Conservation (phyloP, 2,888 invertebrate genomes). For the Rutpela maculata region DNA sequence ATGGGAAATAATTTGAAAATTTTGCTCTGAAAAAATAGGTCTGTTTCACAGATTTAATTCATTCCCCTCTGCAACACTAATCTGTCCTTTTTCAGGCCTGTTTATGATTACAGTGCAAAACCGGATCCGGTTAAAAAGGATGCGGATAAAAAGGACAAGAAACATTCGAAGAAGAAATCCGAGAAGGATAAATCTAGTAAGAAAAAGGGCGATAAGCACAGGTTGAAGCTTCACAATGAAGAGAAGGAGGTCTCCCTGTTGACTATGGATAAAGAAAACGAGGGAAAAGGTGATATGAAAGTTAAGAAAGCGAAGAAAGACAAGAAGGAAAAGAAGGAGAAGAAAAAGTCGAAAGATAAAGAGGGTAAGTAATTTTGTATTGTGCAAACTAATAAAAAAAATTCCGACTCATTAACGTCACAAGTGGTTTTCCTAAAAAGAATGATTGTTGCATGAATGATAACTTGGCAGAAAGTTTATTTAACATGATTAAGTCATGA, state of each 20-base stretch:
- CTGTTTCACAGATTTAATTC: too few species aligned
- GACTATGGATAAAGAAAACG: constrained; percentile 70
- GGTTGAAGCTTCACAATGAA: constrained; percentile 41
- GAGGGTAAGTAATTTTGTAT: constrained; percentile 49
- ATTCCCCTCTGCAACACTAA: not conserved
- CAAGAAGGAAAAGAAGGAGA: constrained; percentile 66
- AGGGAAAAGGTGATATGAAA: constrained; percentile 70
- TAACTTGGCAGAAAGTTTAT: too few species aligned
- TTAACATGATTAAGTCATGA: too few species aligned
- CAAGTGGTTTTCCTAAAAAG: too few species aligned
- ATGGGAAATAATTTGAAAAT: not conserved
- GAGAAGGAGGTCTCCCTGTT: constrained; percentile 61
- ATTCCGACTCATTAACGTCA: too few species aligned
- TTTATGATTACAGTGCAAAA: constrained; percentile 58
- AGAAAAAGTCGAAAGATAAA: constrained; percentile 63
- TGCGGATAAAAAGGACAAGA: constrained; percentile 55
- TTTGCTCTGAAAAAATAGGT: not conserved
- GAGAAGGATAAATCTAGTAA: constrained; percentile 68
- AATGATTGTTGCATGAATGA: too few species aligned
- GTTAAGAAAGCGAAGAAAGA: constrained; percentile 62
- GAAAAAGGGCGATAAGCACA: constrained; percentile 66
- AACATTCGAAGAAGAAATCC: constrained; percentile 67
- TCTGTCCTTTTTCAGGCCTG: constrained; percentile 49
- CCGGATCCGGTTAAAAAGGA: constrained; percentile 63
- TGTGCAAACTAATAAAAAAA: too few species aligned